These are phyloP conservation scores for Sebastes taczanowskii DNA, from an alignment of 2,797 vertebrate species.

Conservation along the genomic window DNA sequence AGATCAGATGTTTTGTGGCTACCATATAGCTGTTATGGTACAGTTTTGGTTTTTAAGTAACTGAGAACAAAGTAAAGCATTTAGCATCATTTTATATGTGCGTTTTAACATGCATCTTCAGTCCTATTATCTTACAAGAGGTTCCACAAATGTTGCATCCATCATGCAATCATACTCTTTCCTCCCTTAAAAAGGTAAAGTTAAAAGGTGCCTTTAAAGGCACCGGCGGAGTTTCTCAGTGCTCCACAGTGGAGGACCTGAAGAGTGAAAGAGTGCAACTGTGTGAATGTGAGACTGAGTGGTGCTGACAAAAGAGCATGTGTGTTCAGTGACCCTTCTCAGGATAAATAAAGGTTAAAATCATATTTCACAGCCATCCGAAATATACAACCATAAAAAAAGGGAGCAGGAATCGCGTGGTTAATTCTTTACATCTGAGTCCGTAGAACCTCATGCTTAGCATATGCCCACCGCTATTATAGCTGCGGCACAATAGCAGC, in stretches of 20 bases:
- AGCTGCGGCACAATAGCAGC: constrained; percentile 43
- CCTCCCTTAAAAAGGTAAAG: not conserved
- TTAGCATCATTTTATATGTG: not conserved
- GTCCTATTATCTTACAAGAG: not conserved
- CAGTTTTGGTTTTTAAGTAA: not conserved
- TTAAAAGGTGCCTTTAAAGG: not conserved
- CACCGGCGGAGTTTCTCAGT: not conserved
- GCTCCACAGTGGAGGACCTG: not conserved
- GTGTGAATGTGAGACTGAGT: constrained; percentile 43
- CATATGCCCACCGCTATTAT: constrained; percentile 48
- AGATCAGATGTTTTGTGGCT: constrained; percentile 10
- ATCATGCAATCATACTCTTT: not conserved
- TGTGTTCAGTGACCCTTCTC: constrained; percentile 54
- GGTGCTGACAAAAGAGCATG: constrained; percentile 54
- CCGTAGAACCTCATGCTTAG: constrained; percentile 54
- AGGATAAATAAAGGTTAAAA: constrained; percentile 57
- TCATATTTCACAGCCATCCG: constrained; percentile 39
- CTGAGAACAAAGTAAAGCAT: not conserved
- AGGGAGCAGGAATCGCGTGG: not conserved
- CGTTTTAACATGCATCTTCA: not conserved
- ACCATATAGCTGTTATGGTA: not conserved
- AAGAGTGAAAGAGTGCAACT: constrained; percentile 16
- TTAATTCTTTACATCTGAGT: constrained; percentile 42
- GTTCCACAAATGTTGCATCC: not conserved
- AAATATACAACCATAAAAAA: constrained; percentile 20